phyloP scores from a whole-genome alignment of 2,888 invertebrate genomes.

The Pristionchus exspectatus region DNA sequence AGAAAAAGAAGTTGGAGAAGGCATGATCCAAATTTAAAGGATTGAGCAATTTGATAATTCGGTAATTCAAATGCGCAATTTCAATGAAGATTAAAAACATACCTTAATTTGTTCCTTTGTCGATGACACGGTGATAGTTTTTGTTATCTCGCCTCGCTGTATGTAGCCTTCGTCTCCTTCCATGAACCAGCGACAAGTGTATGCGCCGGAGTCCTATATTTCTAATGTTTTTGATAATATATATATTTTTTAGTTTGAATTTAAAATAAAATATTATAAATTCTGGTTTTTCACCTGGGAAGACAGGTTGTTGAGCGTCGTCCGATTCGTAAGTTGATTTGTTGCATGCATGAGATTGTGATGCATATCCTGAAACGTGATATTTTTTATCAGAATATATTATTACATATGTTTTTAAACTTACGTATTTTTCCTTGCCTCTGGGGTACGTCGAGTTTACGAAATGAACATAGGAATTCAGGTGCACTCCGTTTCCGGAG shows the following conservation, averaged over 20 bases:
- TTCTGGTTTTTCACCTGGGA: neutral
- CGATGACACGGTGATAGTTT: neutral
- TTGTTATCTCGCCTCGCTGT: neutral
- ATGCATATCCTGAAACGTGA: conserved; percentile 17
- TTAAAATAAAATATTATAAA: no score
- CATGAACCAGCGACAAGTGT: conserved; percentile 51
- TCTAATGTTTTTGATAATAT: neutral
- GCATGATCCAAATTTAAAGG: neutral
- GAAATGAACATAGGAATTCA: neutral
- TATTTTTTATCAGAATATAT: no score
- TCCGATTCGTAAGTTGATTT: neutral
- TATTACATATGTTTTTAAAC: neutral
- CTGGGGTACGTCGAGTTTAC: conserved; percentile 25
- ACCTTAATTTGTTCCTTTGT: conserved; percentile 52
- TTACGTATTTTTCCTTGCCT: conserved; percentile 7
- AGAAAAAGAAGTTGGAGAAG: neutral
- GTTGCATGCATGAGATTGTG: neutral
- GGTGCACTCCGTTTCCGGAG: neutral
- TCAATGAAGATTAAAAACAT: neutral
- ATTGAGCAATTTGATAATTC: no score
- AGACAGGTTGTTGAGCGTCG: neutral
- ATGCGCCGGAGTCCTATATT: conserved; percentile 45
- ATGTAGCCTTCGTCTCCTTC: conserved; percentile 21
- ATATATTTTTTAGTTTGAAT: neutral
- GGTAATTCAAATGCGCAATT: neutral